Evolutionary conservation across 2,113 vertebrate species (phyloP), one percentile per base, ranked within the genome.

Genomic region (Pedionomus torquatus): DNA sequence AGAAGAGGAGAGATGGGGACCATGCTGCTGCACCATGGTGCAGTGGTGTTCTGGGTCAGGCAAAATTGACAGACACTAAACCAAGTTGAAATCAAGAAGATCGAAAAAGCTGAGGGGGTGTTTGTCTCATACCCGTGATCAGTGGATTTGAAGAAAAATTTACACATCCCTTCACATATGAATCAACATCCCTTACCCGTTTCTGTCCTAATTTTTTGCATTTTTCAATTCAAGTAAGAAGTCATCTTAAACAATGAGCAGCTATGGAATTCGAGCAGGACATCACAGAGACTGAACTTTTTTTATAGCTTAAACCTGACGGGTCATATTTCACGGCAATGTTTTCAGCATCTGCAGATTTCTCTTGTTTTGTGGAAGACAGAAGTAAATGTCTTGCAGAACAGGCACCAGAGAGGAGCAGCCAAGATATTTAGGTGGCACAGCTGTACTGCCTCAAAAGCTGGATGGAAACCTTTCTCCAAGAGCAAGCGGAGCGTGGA

Each of bases 301-400:
- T 44, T 96, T 88, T 74, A 79, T 46, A 54, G 77, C 33, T 87
- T 49, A 46, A 89, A 94, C 63, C 46, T 72, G 78, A 80, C 0
- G 4, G 57, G 44, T 95, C 19, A 2, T 84, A 82, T 95, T 95
- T 95, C 63, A 35, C 35, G 15, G 11, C 28, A 66, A 14, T 17
- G 28, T 84, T 95, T 92, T 89, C 69, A 89, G 83, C 80, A 89
- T 89, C 87, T 89, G 74, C 65, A 80, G 19, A 52, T 72, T 95
- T 85, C 44, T 86, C 71, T 87, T 77, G 44, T 75, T 46, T 19
- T 64, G 37, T 82, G 21, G n/a, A 74, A 87, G 41, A 64, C 69
- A 95, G 52, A 75, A 89, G 37, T 35, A 49, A 46, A 60, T 11
- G 41, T 69, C 86, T 84, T 89, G 66, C 81, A 91, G 86, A 85